A percentile compares a stretch with the other conserved stretches of the same genome.
Conservation (phyloP, 2,113 vertebrate genomes). For the Calidris pugnax region DNA sequence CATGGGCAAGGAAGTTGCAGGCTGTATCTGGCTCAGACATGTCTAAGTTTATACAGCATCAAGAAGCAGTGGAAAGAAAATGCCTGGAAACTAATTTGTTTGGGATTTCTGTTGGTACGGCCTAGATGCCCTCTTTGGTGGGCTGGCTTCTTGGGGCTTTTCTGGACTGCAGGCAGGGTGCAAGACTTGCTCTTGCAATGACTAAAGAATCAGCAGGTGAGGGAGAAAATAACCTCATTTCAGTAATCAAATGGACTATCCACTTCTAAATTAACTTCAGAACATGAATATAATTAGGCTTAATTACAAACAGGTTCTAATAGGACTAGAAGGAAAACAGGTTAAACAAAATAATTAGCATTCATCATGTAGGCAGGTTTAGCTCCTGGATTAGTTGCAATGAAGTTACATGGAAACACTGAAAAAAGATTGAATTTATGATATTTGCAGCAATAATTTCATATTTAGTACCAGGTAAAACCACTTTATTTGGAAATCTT, state of each 20-base stretch:
- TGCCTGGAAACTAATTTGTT: neutral
- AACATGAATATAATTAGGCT: neutral
- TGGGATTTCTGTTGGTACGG: neutral
- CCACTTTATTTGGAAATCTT: neutral
- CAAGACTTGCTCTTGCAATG: neutral
- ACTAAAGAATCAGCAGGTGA: neutral
- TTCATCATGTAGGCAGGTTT: neutral
- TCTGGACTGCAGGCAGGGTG: neutral
- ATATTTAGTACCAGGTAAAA: neutral
- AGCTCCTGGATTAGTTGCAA: neutral
- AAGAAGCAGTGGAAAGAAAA: neutral
- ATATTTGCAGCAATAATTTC: neutral
- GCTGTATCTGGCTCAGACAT: neutral
- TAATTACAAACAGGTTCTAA: neutral
- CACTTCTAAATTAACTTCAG: neutral
- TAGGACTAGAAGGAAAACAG: neutral
- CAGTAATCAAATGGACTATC: neutral
- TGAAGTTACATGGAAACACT: neutral
- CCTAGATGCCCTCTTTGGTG: neutral
- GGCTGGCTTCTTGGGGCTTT: neutral
- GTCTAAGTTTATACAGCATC: neutral
- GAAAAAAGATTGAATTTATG: neutral
- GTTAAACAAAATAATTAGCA: neutral
- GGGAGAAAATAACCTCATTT: neutral
- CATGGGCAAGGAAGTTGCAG: neutral